Conservation (phyloP, 2,797 vertebrate species). For the Megaceryle alcyon region DNA sequence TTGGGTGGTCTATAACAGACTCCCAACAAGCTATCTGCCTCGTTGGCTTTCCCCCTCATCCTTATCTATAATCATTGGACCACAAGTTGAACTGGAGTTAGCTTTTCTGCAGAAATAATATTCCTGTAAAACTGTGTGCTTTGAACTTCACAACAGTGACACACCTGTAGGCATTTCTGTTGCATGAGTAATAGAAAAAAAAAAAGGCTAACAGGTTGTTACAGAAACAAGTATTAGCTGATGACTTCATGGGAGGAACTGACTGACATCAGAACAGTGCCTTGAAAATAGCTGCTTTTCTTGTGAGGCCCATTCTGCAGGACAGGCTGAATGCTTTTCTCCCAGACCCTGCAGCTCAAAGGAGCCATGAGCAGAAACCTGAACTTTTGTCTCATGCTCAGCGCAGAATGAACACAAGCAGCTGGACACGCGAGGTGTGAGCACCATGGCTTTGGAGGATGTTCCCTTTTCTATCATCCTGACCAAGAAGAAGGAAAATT, state of each 20-base stretch:
- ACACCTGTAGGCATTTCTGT: neutral
- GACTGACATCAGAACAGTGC: conserved; percentile 39
- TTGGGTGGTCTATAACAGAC: no score
- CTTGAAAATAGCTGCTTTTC: neutral
- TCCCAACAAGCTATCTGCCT: no score
- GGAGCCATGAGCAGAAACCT: neutral
- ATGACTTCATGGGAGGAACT: neutral
- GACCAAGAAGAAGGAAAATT: neutral
- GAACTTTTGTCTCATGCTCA: accelerated
- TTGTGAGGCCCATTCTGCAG: neutral
- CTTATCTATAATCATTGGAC: no score
- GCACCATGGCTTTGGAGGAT: neutral
- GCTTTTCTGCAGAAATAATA: neutral
- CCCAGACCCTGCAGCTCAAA: neutral
- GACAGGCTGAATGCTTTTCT: neutral
- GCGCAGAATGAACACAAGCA: neutral
- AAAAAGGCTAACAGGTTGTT: neutral
- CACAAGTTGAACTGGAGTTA: neutral
- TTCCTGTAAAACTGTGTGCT: neutral
- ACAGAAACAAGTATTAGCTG: neutral
- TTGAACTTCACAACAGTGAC: neutral
- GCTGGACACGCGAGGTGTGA: neutral
- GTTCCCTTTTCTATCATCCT: neutral
- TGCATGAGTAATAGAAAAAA: neutral
- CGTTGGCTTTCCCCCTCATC: no score